These are phyloP conservation scores for Sturmia bella DNA, from an alignment of 2,888 invertebrate species.

Conservation along the genomic window DNA sequence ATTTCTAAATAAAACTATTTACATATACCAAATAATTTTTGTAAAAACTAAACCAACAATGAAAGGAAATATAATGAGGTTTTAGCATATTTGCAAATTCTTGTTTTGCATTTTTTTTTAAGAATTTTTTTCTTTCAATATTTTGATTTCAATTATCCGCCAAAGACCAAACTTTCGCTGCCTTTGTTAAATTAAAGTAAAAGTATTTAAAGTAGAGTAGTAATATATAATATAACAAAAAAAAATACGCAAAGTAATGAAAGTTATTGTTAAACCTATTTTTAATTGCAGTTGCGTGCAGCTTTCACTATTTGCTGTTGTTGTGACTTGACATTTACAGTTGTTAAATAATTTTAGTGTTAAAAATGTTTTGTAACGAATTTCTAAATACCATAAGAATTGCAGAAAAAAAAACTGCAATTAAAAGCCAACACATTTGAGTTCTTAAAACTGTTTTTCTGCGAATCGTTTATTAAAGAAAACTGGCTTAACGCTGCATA, in stretches of 20 bases:
- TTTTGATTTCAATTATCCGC: conserved; percentile 7
- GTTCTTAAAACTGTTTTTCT: too few relatives aligned
- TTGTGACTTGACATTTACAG: conserved; percentile 50
- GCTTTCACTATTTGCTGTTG: conserved; percentile 12
- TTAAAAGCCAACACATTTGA: too few relatives aligned
- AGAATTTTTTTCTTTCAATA: background rate
- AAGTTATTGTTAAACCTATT: conserved; percentile 73
- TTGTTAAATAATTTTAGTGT: conserved; percentile 47
- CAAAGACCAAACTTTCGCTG: conserved; percentile 75
- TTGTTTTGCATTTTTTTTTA: too few relatives aligned
- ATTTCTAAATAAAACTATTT: too few relatives aligned
- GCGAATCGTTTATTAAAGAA: too few relatives aligned
- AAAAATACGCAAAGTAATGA: conserved; percentile 74
- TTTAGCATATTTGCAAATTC: too few relatives aligned
- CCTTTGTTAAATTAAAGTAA: conserved; percentile 42
- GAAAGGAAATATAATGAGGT: too few relatives aligned
- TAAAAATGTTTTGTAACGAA: conserved; percentile 7
- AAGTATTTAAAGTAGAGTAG: too few relatives aligned
- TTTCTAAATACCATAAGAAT: background rate
- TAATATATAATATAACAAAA: conserved; percentile 3
- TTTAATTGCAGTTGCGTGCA: conserved; percentile 52
- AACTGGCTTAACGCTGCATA: too few relatives aligned
- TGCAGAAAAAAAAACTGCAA: too few relatives aligned
- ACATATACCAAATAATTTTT: too few relatives aligned
- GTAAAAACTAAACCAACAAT: too few relatives aligned